These are phyloP conservation scores for Salticus scenicus DNA, from an alignment of 2,888 invertebrate genomes.

Conservation along the genomic window DNA sequence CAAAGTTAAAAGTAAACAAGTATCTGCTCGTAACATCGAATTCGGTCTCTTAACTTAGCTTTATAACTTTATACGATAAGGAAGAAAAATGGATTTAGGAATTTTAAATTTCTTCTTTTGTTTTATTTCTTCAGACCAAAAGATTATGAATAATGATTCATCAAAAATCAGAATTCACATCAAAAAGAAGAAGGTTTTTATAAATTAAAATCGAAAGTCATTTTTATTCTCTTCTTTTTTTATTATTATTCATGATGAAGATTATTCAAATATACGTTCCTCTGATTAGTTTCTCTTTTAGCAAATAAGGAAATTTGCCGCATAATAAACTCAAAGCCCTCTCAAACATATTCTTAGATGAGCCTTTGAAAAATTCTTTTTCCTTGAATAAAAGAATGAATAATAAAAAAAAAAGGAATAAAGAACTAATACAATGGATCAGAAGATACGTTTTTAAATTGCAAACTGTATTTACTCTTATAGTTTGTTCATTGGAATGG, in stretches of 20 bases:
- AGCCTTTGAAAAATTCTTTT: neutral
- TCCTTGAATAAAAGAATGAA: neutral
- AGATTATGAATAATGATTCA: too few species aligned
- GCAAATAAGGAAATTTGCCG: neutral
- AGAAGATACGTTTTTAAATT: neutral
- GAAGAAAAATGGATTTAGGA: too few species aligned
- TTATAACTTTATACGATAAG: too few species aligned
- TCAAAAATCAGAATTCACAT: too few species aligned
- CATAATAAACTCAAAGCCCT: neutral
- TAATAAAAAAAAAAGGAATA: neutral
- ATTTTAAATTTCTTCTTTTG: too few species aligned
- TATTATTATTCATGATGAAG: too few species aligned
- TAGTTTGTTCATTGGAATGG: neutral
- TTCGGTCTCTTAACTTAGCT: too few species aligned
- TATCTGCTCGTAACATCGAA: too few species aligned
- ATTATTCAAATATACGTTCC: neutral
- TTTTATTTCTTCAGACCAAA: too few species aligned
- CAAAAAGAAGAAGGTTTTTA: too few species aligned
- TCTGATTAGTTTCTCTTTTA: neutral
- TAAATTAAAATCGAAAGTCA: neutral
- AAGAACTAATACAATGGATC: neutral
- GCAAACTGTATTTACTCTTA: neutral
- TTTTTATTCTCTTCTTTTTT: too few species aligned
- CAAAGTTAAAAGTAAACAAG: too few species aligned
- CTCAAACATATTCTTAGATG: neutral